Percentiles rank a stretch among this genome's conserved stretches.
phyloP scores from a whole-genome alignment of 2,888 invertebrate species.

The Dryomyza anilis region DNA sequence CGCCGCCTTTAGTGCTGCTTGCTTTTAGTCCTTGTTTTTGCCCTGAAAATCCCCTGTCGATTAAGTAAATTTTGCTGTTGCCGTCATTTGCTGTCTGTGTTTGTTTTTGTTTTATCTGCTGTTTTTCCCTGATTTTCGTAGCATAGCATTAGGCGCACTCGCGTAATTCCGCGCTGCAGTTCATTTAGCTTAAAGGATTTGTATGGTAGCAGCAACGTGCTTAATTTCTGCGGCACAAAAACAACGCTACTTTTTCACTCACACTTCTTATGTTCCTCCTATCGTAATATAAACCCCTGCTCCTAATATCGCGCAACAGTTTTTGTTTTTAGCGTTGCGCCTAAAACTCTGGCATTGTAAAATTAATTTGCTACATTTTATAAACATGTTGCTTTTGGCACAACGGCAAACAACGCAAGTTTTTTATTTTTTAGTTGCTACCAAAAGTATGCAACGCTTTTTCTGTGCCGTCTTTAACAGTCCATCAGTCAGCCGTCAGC shows the following conservation, averaged over 20 bases:
- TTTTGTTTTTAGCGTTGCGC: too few relatives aligned
- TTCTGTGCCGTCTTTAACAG: too few relatives aligned
- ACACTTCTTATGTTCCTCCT: not conserved
- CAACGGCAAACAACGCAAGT: not conserved
- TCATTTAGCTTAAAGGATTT: constrained; percentile 9
- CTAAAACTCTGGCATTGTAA: not conserved
- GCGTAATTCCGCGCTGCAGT: not conserved
- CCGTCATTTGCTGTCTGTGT: not conserved
- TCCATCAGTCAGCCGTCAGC: too few relatives aligned
- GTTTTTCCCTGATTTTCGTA: not conserved
- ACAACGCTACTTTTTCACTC: too few relatives aligned
- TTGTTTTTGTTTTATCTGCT: not conserved
- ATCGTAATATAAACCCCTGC: not conserved
- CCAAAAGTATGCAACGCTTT: not conserved
- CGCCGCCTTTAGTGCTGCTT: constrained; percentile 16
- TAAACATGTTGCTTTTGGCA: not conserved
- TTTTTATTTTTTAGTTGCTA: too few relatives aligned
- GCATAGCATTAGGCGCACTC: constrained; percentile 7
- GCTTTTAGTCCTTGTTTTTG: too few relatives aligned
- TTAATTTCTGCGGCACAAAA: too few relatives aligned
- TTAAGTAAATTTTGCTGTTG: constrained; percentile 54
- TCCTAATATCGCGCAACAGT: not conserved
- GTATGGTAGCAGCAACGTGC: too few relatives aligned
- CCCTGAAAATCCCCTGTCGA: constrained; percentile 58
- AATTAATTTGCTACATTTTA: constrained; percentile 5